Evolutionary conservation across 2,113 vertebrate species (phyloP).

Genomic region (Hippocampus abdominalis): DNA sequence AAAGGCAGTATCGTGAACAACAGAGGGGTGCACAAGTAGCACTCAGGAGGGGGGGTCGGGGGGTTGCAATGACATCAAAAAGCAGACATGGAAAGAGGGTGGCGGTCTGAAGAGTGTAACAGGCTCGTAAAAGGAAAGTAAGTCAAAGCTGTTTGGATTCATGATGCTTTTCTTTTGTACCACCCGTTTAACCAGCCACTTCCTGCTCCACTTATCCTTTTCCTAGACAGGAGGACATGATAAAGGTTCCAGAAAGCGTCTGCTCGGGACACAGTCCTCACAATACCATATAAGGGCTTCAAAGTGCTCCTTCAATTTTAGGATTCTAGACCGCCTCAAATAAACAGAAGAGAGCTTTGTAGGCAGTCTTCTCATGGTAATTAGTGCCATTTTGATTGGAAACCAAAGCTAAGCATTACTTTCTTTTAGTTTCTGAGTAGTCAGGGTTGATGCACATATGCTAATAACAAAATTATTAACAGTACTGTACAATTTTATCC

Average conservation of each 20-base stretch:
- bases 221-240: not conserved
- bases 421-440: not conserved
- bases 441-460: not conserved
- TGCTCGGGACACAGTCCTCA: not conserved
- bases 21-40: conserved; percentile 41
- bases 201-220: conserved; percentile 23
- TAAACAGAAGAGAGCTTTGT: not conserved
- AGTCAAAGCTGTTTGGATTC: conserved; percentile 25
- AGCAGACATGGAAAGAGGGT: conserved; percentile 18
- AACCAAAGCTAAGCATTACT: not conserved
- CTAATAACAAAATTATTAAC: not conserved
- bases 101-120: conserved; percentile 4
- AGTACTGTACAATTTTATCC: too few species aligned
- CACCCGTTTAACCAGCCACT: conserved; percentile 19
- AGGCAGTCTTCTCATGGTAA: not conserved
- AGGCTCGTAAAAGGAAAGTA: conserved; percentile 30
- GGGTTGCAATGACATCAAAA: conserved; percentile 43
- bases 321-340: not conserved
- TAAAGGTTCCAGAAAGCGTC: conserved; percentile 7
- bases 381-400: not conserved
- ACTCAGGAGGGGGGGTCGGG: conserved; percentile 31
- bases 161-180: conserved; percentile 20
- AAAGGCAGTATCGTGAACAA: conserved; percentile 57
- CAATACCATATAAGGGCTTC: conserved; percentile 9
- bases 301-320: conserved; percentile 1